Conservation (phyloP, 2,113 vertebrate species). For the Damaliscus lunatus region DNA sequence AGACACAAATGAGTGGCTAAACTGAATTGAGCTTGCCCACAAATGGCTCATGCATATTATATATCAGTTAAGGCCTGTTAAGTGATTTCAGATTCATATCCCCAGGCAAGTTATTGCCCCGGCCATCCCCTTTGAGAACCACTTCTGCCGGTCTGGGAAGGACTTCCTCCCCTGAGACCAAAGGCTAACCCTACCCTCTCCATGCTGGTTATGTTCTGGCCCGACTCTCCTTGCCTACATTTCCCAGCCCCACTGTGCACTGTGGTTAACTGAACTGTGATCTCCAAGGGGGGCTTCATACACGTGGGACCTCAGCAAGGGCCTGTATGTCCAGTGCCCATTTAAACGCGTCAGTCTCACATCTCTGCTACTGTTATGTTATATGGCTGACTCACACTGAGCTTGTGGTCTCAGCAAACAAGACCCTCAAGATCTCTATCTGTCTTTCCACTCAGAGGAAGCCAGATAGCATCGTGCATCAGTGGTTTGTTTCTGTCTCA, state of each 20-base stretch:
- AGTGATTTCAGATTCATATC: not conserved
- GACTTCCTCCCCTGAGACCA: not conserved
- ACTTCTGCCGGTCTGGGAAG: not conserved
- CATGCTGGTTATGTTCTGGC: not conserved
- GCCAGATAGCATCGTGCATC: not conserved
- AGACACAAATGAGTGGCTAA: not conserved
- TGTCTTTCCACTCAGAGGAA: not conserved
- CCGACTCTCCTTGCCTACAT: not conserved
- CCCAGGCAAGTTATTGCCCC: not conserved
- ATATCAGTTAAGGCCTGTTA: not conserved
- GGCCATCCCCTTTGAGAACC: not conserved
- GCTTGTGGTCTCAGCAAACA: not conserved
- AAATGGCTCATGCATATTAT: not conserved
- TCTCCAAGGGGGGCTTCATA: not conserved
- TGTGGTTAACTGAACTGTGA: not conserved
- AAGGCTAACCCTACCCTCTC: not conserved
- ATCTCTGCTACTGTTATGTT: not conserved
- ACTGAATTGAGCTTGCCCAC: not conserved
- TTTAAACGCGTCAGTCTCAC: rapidly evolving
- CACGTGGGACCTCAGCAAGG: not conserved
- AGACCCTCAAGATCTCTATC: not conserved
- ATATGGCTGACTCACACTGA: not conserved
- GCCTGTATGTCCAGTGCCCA: not conserved
- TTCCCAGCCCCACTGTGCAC: not conserved
- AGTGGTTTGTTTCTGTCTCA: not conserved